Conservation (phyloP, 1,140 invertebrate genomes). For the Drosophila persimilis region DNA sequence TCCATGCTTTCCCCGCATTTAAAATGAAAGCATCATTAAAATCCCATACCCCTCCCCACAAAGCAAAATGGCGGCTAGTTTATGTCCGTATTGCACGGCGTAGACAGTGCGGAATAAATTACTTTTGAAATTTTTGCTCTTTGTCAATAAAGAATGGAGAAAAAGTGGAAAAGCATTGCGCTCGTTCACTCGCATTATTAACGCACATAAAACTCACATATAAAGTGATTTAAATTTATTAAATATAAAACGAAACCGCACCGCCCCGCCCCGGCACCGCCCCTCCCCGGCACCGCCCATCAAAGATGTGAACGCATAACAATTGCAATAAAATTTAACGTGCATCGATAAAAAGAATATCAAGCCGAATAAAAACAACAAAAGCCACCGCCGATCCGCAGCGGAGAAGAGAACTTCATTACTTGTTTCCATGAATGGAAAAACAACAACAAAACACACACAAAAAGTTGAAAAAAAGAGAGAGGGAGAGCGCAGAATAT, state of each 20-base stretch:
- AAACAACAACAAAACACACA: conserved; percentile 27
- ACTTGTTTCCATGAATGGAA: conserved; percentile 73
- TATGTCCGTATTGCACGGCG: conserved; percentile 45
- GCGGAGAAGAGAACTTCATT: conserved; percentile 72
- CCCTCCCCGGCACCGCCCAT: conserved; percentile 9
- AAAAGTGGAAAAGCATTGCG: conserved; percentile 30
- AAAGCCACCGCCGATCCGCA: conserved; percentile 36
- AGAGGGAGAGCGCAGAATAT: conserved; percentile 25
- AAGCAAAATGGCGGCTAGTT: conserved; percentile 42
- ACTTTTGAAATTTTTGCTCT: conserved; percentile 52
- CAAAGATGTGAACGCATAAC: conserved; percentile 75
- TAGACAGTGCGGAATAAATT: conserved; percentile 50
- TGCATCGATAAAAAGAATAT: conserved; percentile 78
- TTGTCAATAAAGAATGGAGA: conserved; percentile 35
- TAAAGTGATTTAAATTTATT: conserved; percentile 82
- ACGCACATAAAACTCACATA: conserved; percentile 80
- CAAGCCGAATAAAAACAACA: conserved; percentile 69
- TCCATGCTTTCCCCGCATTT: conserved; percentile 3
- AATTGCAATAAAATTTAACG: conserved; percentile 81
- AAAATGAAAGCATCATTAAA: conserved; percentile 37
- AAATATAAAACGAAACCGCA: conserved; percentile 71
- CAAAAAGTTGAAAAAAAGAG: neutral
- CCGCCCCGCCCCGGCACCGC: conserved; percentile 1
- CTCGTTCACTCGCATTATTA: conserved; percentile 64
- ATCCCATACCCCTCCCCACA: conserved; percentile 3